Evolutionary conservation across 2,888 invertebrate genomes (phyloP).

Genomic region (Platynereis dumerilii): DNA sequence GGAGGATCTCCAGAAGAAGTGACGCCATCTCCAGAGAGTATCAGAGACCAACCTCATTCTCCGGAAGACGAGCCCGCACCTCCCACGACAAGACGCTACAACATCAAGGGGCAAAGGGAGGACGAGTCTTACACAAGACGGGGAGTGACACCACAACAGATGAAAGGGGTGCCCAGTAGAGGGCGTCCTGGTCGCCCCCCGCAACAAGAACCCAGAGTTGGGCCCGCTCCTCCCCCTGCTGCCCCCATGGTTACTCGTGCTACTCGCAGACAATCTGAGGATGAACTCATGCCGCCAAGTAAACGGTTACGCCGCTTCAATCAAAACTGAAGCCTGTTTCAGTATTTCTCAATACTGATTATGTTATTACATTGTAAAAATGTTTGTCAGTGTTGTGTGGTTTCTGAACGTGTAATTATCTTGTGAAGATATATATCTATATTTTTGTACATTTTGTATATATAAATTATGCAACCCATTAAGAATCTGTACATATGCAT

Average conservation of each 20-base stretch:
- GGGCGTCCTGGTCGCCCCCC: not conserved
- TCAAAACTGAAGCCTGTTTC: no score
- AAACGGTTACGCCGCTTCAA: not conserved
- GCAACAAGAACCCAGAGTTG: not conserved
- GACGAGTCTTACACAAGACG: not conserved
- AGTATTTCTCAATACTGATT: no score
- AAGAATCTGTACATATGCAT: no score
- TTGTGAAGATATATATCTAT: no score
- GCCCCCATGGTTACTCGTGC: not conserved
- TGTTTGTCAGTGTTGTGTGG: no score
- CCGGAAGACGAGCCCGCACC: not conserved
- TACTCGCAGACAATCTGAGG: not conserved
- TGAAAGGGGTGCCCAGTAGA: no score
- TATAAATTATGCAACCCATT: no score
- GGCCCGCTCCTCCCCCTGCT: not conserved
- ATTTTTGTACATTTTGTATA: no score
- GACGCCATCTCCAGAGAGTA: not conserved
- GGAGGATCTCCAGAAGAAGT: not conserved
- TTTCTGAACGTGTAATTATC: no score
- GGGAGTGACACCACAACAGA: no score
- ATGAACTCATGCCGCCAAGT: not conserved
- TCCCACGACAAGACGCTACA: conserved; percentile 3
- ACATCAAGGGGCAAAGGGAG: no score
- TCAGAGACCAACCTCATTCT: not conserved
- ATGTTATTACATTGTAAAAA: no score